Evolutionary conservation across 2,113 vertebrate species (phyloP).

Genomic region (Polypterus senegalus): DNA sequence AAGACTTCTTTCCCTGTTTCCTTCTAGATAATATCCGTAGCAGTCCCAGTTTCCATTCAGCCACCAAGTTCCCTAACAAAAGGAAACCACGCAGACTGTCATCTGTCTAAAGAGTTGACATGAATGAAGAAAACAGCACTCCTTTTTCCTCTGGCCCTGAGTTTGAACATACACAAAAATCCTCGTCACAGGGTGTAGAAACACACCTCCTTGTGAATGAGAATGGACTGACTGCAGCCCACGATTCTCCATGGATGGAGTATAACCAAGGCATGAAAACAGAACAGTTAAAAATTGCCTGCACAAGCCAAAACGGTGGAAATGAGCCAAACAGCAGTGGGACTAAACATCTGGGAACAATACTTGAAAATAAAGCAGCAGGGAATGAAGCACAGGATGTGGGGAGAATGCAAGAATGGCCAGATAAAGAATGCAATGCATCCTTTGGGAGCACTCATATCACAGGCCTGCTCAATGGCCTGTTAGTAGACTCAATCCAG

Average conservation of each 20-base stretch:
- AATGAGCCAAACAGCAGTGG: constrained; percentile 1
- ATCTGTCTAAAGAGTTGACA: constrained; percentile 4
- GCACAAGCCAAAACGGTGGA: background rate
- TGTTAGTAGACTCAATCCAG: background rate
- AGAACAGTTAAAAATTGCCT: background rate
- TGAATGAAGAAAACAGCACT: constrained; percentile 1
- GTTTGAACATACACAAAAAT: background rate
- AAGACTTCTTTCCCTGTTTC: constrained; percentile 1
- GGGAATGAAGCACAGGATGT: constrained; percentile 1
- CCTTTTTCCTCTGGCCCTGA: background rate
- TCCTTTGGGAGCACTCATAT: background rate
- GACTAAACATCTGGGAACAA: background rate
- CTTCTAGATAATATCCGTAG: constrained; percentile 4
- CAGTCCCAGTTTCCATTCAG: background rate
- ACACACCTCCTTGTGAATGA: background rate
- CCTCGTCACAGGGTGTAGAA: background rate
- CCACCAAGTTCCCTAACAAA: background rate
- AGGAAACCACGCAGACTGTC: background rate
- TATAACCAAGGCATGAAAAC: background rate
- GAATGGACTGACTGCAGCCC: background rate
- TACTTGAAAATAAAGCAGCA: background rate
- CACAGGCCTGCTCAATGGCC: background rate
- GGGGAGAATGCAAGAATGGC: background rate
- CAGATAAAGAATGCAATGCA: background rate
- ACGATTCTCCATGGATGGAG: background rate